Evolutionary conservation across 2,888 invertebrate species (phyloP).

Genomic region (Melanostoma mellinum): DNA sequence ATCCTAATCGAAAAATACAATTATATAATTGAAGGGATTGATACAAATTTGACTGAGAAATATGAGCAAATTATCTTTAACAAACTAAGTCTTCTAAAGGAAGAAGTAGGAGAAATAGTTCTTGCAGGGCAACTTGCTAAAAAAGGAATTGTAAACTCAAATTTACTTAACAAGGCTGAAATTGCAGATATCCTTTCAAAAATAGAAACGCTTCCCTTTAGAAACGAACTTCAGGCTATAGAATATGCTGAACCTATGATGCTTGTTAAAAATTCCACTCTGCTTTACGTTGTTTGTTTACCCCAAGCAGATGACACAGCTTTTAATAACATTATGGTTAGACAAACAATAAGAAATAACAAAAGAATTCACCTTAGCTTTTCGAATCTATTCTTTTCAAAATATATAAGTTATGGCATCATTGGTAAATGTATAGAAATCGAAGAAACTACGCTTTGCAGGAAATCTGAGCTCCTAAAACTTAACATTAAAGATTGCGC

Average conservation of each 20-base stretch:
- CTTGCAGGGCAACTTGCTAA: slow-evolving; percentile 58
- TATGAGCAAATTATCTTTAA: too few relatives aligned
- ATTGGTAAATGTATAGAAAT: too few relatives aligned
- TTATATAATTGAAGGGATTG: too few relatives aligned
- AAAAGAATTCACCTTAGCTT: slow-evolving; percentile 50
- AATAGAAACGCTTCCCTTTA: slow-evolving; percentile 67
- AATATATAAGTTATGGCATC: background rate
- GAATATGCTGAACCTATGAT: slow-evolving; percentile 70
- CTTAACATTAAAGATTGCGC: too few relatives aligned
- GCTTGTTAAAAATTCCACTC: slow-evolving; percentile 56
- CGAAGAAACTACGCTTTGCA: too few relatives aligned
- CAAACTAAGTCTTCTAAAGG: too few relatives aligned
- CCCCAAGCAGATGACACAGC: slow-evolving; percentile 54
- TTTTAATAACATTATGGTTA: slow-evolving; percentile 60
- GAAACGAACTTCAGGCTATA: slow-evolving; percentile 67
- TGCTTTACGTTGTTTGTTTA: slow-evolving; percentile 63
- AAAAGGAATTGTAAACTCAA: slow-evolving; percentile 62
- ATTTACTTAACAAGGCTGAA: slow-evolving; percentile 62
- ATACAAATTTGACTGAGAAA: too few relatives aligned
- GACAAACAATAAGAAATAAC: slow-evolving; percentile 52
- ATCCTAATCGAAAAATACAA: too few relatives aligned
- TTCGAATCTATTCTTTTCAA: slow-evolving; percentile 51
- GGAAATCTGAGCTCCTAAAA: too few relatives aligned
- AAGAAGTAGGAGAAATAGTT: too few relatives aligned
- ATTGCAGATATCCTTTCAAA: slow-evolving; percentile 63